These are phyloP conservation scores for Coluber constrictor DNA, from an alignment of 2,797 vertebrate species.

Conservation along the genomic window DNA sequence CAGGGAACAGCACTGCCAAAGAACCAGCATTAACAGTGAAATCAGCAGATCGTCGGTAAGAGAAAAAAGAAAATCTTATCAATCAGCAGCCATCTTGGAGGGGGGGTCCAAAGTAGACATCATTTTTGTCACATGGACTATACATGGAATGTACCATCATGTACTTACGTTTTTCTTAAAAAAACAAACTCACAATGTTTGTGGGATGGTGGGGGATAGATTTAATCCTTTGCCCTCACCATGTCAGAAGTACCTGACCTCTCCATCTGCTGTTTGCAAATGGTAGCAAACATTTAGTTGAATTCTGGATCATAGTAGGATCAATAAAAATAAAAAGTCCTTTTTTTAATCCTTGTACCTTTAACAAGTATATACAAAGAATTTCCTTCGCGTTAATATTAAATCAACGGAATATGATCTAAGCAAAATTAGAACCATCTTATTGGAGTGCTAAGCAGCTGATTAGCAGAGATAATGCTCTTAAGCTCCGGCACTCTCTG, in stretches of 20 bases:
- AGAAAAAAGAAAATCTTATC: neutral
- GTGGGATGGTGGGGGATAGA: neutral
- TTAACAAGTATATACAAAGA: neutral
- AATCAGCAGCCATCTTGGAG: neutral
- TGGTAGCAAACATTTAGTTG: neutral
- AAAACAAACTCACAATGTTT: neutral
- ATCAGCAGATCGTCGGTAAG: neutral
- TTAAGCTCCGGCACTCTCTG: neutral
- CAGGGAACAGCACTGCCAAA: neutral
- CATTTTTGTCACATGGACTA: neutral
- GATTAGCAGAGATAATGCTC: neutral
- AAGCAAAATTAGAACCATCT: neutral
- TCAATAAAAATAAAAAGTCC: neutral
- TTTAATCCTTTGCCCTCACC: neutral
- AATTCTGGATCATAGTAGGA: neutral
- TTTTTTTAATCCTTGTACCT: neutral
- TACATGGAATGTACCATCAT: neutral
- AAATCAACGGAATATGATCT: neutral
- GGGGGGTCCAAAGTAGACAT: neutral
- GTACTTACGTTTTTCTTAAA: neutral
- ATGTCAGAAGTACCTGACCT: neutral
- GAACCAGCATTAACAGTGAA: neutral
- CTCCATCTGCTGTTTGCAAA: neutral
- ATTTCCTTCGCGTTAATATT: neutral
- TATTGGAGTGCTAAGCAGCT: neutral